Conservation (phyloP, 2,113 vertebrate species). For the Protobothrops mucrosquamatus region DNA sequence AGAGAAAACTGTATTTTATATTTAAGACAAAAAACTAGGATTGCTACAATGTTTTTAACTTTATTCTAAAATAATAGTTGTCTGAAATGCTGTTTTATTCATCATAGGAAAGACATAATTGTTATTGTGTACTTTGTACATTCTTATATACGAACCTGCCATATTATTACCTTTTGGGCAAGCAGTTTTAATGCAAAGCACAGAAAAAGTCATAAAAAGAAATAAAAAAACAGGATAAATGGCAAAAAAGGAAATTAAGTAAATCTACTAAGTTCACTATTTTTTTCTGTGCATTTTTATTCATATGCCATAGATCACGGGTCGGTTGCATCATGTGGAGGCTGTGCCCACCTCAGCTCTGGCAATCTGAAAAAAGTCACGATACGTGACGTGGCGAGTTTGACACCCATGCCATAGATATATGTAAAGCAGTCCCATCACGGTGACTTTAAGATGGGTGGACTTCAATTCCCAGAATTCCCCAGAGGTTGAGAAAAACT, state of each 20-base stretch:
- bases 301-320: not conserved
- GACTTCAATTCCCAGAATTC: not conserved
- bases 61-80: not conserved
- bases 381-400: no score
- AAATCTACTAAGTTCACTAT: not conserved
- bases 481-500: not conserved
- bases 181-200: not conserved
- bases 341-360: no score
- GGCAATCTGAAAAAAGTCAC: no score
- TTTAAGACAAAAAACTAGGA: not conserved
- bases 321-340: no score
- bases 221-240: not conserved
- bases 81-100: not conserved
- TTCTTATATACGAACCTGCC: not conserved
- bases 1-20: not conserved
- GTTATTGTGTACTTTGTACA: not conserved
- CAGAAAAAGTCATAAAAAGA: not conserved
- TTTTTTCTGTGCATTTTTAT: not conserved
- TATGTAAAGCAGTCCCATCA: not conserved
- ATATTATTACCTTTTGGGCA: not conserved
- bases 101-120: not conserved
- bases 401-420: not conserved
- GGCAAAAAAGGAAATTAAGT: not conserved
- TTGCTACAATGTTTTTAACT: not conserved
- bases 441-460: not conserved